Conservation (phyloP, 2,888 invertebrate species). For the Noctua comes region DNA sequence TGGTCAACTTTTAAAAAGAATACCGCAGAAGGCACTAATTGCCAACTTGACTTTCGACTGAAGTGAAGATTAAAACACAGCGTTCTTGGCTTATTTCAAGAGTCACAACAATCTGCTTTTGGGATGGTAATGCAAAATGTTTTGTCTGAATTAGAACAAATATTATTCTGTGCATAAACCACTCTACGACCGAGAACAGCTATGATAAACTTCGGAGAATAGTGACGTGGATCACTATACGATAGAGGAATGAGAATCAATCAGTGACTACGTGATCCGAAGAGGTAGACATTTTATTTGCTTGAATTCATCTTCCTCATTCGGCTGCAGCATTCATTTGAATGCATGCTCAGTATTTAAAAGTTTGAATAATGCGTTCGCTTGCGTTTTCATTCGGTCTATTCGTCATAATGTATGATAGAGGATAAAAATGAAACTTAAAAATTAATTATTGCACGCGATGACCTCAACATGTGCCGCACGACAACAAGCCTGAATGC, state of each 20-base stretch:
- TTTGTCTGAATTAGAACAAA: constrained; percentile 21
- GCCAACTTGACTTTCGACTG: background rate
- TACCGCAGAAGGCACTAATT: background rate
- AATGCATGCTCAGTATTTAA: constrained; percentile 48
- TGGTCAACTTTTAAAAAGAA: constrained; percentile 8
- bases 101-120: constrained; percentile 10
- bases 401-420: constrained; percentile 64
- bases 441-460: constrained; percentile 75
- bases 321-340: constrained; percentile 40
- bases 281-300: constrained; percentile 37
- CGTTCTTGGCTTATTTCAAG: background rate
- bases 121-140: constrained; percentile 5
- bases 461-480: constrained; percentile 79
- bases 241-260: constrained; percentile 59
- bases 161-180: constrained; percentile 9
- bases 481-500: constrained; percentile 78
- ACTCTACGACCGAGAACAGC: background rate
- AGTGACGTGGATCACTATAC: constrained; percentile 33
- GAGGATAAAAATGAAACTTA: constrained; percentile 76
- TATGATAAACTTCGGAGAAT: constrained; percentile 21
- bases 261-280: constrained; percentile 59
- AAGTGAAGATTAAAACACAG: background rate
- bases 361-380: constrained; percentile 49
- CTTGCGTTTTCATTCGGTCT: constrained; percentile 54
- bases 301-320: constrained; percentile 56